Base-by-base conservation (phyloP, 2,888 invertebrate genomes). In the Limulus polyphemus region DNA sequence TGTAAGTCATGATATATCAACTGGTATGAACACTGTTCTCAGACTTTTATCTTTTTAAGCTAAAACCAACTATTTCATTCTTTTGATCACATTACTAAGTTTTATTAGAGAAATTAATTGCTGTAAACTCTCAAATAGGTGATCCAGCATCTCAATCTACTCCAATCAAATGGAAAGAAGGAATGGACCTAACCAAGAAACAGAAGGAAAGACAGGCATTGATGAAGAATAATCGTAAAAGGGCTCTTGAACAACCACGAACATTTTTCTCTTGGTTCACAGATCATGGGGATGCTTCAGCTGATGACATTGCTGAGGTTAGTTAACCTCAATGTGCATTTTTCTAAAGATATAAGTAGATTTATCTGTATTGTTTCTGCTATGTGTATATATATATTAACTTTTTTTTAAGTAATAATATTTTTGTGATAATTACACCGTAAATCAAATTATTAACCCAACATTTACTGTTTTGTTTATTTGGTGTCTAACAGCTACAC, bases 231-330 rank as follows among this genome's bases (percentile, higher is more conserved):
- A 80, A 79, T 65, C 79, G 82, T 69, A 85, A 84, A 74, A 79
- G 84, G 70, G 82, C 82, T 66, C 79, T 84, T 57, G 82, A 83
- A 71, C 14, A 47, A 11, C 14, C 16, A 47, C 16, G 84, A 72
- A 84, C 87, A 57, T 90, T 90, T 77, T 89, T 90, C 75, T 82
- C 83, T 69, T 90, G 90, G 90, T 87, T 88, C 73, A 81, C 81
- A 70, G 87, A 88, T 75, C 85, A 86, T 72, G 82, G 83, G 49
- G 89, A 89, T 76, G 87, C 89, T 9, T 84, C 84, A 57, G 84
- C 84, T 65, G 90, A 90, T 77, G 89, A 90, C 74, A 84, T 90
- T 72, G 89, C 89, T 55, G 90, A 91, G 77, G 81, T 85, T 59
- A 50, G 3, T 50, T n/a, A n/a, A n/a, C 4, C 3, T 50, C 13